Base-by-base conservation (phyloP, 2,797 vertebrate species). In the Sebastes alutus region DNA sequence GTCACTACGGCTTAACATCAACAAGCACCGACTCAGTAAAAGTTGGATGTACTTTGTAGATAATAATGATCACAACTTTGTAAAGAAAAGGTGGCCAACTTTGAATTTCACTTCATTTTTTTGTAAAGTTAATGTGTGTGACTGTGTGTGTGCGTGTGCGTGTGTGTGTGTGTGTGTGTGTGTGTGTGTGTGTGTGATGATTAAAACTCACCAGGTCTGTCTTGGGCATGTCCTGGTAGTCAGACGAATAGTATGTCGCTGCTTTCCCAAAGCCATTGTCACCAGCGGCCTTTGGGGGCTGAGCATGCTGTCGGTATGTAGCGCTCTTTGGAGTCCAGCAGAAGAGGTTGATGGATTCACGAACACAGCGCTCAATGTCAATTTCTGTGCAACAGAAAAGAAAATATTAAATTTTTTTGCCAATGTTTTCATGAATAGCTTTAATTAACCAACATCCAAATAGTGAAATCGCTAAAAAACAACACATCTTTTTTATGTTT, bases 321-420 rank as follows among this genome's bases (percentile, higher is more conserved):
- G 98, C 97, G 5, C 98, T 99, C 93, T 97, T 99, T 0, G 98
- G 98, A 2, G 97, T 98, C 97, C 98, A 99, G 91, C 97, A 97
- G 88, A 99, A 99, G 54, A 99, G 96, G 93, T 89, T 98, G 94
- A 99, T 97, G 0, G 99, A 99, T 91, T 99, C 98, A n/a, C 96
- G 96, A 12, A 99, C 99, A 32, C 99, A 99, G 13, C 97, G 97
- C 64, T 99, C 98, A 42, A 99, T 99, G 72, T 99, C 98, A 8
- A 99, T 98, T 94, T 99, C 99, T 99, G 89, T 14, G 59, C 1
- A 54, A 29, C n/a, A 63, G 66, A 32, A 16, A 16, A 0, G 2
- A 33, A 22, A 56, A 61, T 11, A 11, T 20, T 6, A 60, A 0
- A 1, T 62, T 6, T 14, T 25, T 12, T 52, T 52, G 6, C 10